Conservation (phyloP, 2,797 vertebrate genomes). For the Manis crassicaudata region DNA sequence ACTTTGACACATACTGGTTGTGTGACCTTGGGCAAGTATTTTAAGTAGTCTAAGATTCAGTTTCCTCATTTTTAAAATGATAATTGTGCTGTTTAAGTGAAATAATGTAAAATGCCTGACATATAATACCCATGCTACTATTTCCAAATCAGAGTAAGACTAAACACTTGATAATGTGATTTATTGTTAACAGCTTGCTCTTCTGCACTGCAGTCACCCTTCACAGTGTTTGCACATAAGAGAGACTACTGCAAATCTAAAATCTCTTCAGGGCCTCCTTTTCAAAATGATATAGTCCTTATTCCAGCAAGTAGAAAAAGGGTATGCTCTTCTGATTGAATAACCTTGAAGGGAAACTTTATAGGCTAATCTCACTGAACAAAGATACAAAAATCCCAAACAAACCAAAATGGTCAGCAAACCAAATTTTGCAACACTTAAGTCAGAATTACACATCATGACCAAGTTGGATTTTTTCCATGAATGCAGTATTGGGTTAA, state of each 20-base stretch:
- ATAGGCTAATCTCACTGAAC: background rate
- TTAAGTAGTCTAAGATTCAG: background rate
- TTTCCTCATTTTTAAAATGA: conserved; percentile 37
- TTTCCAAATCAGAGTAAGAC: background rate
- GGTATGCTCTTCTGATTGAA: background rate
- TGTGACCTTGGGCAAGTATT: background rate
- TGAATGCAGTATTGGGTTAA: background rate
- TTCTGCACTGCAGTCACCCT: background rate
- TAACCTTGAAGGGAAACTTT: background rate
- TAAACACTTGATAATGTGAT: background rate
- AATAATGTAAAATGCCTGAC: background rate
- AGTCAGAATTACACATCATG: background rate
- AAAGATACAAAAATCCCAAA: background rate
- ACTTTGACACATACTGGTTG: background rate
- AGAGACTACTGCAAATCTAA: background rate
- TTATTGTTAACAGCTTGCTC: background rate
- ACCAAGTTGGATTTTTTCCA: background rate
- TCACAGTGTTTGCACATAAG: background rate
- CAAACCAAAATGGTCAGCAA: background rate
- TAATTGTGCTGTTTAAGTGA: background rate
- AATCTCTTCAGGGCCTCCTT: background rate
- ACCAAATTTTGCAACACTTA: background rate
- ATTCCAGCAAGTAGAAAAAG: background rate
- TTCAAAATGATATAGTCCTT: background rate
- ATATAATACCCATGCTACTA: background rate